Percentiles rank a stretch among this genome's conserved stretches.
phyloP scores from a whole-genome alignment of 2,797 vertebrate genomes.

The Denticeps clupeoides region DNA sequence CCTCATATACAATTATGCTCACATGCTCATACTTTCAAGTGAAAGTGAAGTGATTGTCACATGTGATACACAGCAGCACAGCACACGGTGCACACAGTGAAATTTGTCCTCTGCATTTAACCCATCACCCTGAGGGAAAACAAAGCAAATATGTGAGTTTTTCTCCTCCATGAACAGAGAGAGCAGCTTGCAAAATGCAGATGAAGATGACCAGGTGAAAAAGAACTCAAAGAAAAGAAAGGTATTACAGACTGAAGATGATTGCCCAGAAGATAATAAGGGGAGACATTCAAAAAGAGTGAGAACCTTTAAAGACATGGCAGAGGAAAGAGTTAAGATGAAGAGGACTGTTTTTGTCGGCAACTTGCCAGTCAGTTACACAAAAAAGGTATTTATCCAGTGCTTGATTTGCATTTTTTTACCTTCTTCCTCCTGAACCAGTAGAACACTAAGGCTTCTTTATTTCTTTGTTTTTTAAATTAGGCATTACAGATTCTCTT shows the following conservation, averaged over 20 bases:
- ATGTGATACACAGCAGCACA: no score
- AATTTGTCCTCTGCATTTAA: no score
- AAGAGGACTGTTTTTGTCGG: conserved; percentile 87
- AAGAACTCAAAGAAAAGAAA: conserved; percentile 33
- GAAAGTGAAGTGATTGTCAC: no score
- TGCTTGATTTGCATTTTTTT: neutral
- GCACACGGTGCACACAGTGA: no score
- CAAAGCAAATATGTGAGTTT: no score
- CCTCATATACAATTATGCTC: no score
- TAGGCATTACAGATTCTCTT: neutral
- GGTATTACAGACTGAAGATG: neutral
- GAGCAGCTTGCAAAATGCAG: conserved; percentile 56
- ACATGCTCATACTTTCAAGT: no score
- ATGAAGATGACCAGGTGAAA: conserved; percentile 54
- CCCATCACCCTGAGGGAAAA: no score
- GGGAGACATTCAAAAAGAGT: conserved; percentile 30
- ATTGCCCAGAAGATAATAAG: conserved; percentile 1
- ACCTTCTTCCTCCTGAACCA: neutral
- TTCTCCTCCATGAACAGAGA: conserved; percentile 54
- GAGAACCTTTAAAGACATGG: conserved; percentile 31
- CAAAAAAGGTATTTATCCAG: conserved; percentile 59
- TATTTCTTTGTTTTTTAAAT: neutral
- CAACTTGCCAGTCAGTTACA: conserved; percentile 72
- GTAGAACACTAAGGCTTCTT: neutral
- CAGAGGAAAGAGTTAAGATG: conserved; percentile 54